Conservation (phyloP, 2,797 vertebrate species). For the Thaleichthys pacificus region DNA sequence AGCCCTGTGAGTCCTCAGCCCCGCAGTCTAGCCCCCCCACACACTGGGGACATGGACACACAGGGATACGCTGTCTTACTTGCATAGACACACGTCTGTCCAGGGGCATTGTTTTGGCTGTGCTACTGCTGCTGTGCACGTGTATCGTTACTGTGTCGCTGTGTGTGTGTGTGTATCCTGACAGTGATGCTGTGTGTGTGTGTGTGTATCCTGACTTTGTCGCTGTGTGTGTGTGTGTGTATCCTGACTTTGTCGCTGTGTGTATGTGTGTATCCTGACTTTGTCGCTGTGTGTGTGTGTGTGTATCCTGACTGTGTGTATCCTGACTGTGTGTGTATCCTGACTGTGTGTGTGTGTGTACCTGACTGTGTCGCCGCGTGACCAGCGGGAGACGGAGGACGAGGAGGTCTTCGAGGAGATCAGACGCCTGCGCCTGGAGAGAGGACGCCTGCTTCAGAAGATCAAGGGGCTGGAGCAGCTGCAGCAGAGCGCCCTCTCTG, state of each 20-base stretch:
- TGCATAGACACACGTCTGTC: no score
- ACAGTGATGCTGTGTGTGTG: not conserved
- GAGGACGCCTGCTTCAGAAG: constrained; percentile 88
- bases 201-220: constrained; percentile 1
- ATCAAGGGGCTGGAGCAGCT: constrained; percentile 88
- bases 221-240: constrained; percentile 11
- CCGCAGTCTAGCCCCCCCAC: not conserved
- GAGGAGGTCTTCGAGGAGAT: constrained; percentile 92
- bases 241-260: not conserved
- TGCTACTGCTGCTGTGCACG: not conserved
- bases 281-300: not conserved
- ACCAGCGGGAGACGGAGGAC: constrained; percentile 74
- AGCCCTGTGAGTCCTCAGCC: constrained; percentile 34
- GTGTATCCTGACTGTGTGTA: not conserved
- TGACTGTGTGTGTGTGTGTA: not conserved
- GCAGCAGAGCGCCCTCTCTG: constrained; percentile 75
- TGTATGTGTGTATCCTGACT: constrained; percentile 9
- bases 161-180: not conserved
- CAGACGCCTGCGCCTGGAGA: constrained; percentile 84
- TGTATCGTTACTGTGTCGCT: not conserved
- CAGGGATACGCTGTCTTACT: not conserved
- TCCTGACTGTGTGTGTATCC: no score
- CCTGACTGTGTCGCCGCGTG: constrained; percentile 7
- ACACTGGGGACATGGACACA: not conserved
- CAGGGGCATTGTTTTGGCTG: no score